Evolutionary conservation across 2,888 invertebrate genomes (phyloP), one percentile per base, ranked within the genome.

Genomic region (Meiosimyza platycephala): DNA sequence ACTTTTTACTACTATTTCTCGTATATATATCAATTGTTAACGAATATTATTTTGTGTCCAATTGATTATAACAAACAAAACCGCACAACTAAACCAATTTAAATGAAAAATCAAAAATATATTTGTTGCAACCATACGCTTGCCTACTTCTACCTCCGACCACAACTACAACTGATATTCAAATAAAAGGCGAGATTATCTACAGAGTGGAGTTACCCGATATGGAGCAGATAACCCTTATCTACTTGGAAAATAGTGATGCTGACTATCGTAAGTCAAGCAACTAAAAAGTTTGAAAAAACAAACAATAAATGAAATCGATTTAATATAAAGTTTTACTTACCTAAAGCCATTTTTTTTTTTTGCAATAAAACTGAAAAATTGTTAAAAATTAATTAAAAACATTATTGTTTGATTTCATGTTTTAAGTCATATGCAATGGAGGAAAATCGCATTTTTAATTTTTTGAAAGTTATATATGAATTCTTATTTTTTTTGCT

Each of bases 201-300:
- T 94, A 93, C 91, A 94, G 94, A 90, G 94, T 94, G 92, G 94
- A 94, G 92, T 93, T 94, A 91, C 94, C 94, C 90, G 93, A 94
- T 92, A 94, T 94, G 94, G 94, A 94, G 92, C 94, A 94, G 92
- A 94, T 94, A 90, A 94, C 94, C 89, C 93, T 94, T 91, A 94
- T 94, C 91, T 94, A 94, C 93, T 93, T 94, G 93, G 94, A 94
- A 93, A 94, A 94, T 93, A 87, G 81, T 82, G 88, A 87, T 86
- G 88, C 88, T 87, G 87, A 88, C 87, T 88, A 88, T 88, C 85
- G 87, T 88, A 88, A 88, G 87, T 88, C 87, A 84, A 86, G 88
- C 87, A 84, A 82, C 79, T 83, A 83, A 83, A 80, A 70, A 72
- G 62, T 69, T 52, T 78, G 76, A 72, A 76, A 81, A 78, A 74